Evolutionary conservation across 2,113 vertebrate genomes (phyloP).

Genomic region (Rhipidura dahli): DNA sequence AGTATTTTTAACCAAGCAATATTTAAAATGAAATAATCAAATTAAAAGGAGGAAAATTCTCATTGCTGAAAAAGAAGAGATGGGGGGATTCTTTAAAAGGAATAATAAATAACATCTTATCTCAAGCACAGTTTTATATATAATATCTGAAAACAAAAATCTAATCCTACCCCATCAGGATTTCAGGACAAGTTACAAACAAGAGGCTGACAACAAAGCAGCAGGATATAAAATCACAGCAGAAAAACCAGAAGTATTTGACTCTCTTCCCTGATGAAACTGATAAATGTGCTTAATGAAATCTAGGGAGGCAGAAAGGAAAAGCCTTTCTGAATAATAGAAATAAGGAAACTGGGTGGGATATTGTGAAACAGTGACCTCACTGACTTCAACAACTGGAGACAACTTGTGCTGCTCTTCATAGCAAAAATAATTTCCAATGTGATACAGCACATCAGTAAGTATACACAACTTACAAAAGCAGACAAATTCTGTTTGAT

Average conservation of each 20-base stretch:
- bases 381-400: not conserved
- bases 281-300: not conserved
- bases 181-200: not conserved
- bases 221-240: not conserved
- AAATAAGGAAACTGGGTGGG: constrained; percentile 7
- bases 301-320: not conserved
- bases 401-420: not conserved
- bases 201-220: not conserved
- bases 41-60: not conserved
- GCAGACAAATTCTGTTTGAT: constrained; percentile 3
- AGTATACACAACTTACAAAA: constrained; percentile 1
- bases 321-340: constrained; percentile 5
- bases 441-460: not conserved
- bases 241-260: constrained; percentile 2
- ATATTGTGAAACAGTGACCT: constrained; percentile 18
- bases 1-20: not conserved
- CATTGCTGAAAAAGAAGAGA: not conserved
- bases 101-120: not conserved
- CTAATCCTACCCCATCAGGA: not conserved
- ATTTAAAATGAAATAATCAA: not conserved
- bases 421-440: constrained; percentile 11
- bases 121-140: not conserved
- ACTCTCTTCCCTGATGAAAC: constrained; percentile 22
- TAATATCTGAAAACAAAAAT: not conserved
- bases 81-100: not conserved